phyloP scores from a whole-genome alignment of 1,140 invertebrate genomes.

The Achatina immaculata region DNA sequence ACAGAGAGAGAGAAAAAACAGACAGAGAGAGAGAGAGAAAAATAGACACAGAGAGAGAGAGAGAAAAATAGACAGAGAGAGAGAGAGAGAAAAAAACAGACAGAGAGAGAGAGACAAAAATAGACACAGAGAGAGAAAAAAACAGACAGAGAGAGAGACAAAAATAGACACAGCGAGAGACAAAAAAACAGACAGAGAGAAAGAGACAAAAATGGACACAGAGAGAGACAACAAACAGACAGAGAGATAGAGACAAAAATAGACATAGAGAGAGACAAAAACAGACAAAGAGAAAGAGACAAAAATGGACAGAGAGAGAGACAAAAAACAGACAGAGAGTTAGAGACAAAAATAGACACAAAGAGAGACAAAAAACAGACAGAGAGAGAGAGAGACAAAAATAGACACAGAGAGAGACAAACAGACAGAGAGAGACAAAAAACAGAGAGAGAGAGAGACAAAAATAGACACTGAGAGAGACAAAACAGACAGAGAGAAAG shows the following conservation, averaged over 20 bases:
- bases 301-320: slow-evolving; percentile 20
- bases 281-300: slow-evolving; percentile 27
- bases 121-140: background rate
- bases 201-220: background rate
- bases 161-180: slow-evolving; percentile 4
- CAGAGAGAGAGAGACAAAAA: background rate
- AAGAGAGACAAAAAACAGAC: background rate
- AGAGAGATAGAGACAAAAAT: slow-evolving; percentile 4
- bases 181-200: background rate
- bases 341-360: slow-evolving; percentile 30
- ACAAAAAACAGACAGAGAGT: slow-evolving; percentile 26
- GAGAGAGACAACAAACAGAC: background rate
- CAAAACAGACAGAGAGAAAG: slow-evolving; percentile 9
- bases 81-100: slow-evolving; percentile 1
- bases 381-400: too few relatives aligned
- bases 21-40: background rate
- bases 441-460: background rate
- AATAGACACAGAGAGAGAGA: too few relatives aligned
- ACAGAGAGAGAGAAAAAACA: background rate
- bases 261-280: slow-evolving; percentile 19
- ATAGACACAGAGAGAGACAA: too few relatives aligned
- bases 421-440: slow-evolving; percentile 2
- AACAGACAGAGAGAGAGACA: background rate
- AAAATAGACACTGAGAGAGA: background rate
- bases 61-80: slow-evolving; percentile 11